Base-by-base conservation (phyloP, 1,140 invertebrate species). In the Caenorhabditis brenneri region DNA sequence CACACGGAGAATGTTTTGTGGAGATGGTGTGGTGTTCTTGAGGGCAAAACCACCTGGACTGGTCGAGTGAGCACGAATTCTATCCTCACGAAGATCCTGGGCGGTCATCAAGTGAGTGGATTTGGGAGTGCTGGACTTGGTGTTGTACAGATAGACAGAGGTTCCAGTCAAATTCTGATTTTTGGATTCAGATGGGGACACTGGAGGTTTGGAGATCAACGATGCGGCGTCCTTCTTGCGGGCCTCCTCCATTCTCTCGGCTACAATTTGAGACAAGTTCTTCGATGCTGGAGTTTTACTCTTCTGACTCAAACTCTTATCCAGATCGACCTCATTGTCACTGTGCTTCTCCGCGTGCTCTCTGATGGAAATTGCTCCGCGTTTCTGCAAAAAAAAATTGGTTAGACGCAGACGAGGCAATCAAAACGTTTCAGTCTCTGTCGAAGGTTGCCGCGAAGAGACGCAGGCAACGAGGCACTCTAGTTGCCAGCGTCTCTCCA, bases 271-370 rank as follows among this genome's bases (percentile, higher is more conserved):
- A 1, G 58, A 29, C 58, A 65, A 65, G 19, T 65, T 65, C 16
- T 33, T 65, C 15, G 58, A 65, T 1, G 58, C 58, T 33, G 29
- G n/a, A n/a, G n/a, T n/a, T 19, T 65, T 29, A 16, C 19, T 65
- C 36, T 3, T 65, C 36, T n/a, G 31, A 65, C 29, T 74, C 65
- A 74, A 42, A 27, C 65, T 74, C n/a, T 74, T 74, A 42, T 74
- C 65, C 65, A 74, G 24, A 24, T 74, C 65, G 22, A 74, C 15
- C 24, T 74, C 65, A 46, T 39, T 74, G 9, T 74, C 65, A 74
- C 65, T 65, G 53, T 31, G 65, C 9, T 74, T 74, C 22, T 74
- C n/a, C n/a, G n/a, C n/a, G n/a, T n/a, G 29, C 3, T 16, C 31
- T 16, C 7, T n/a, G 16, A 19, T 16, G 3, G 15, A 4, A 33